These are phyloP conservation scores for Silurus glanis DNA, from an alignment of 2,113 vertebrate species.

Conservation along the genomic window DNA sequence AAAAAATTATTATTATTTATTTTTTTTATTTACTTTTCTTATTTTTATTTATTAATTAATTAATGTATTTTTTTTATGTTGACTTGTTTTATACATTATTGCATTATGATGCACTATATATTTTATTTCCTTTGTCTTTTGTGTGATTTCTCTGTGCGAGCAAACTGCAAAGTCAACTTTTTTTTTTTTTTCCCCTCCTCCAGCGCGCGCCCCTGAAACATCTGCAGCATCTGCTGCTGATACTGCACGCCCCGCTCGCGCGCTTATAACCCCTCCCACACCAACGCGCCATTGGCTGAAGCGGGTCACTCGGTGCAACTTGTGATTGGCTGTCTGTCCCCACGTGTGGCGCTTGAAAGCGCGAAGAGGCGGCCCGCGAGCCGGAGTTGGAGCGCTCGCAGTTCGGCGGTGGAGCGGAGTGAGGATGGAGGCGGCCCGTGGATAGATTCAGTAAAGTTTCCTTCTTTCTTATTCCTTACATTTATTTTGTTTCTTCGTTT, in stretches of 20 bases:
- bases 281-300: conserved; percentile 47
- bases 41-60: too few species aligned
- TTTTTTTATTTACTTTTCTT: too few species aligned
- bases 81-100: too few species aligned
- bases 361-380: conserved; percentile 20
- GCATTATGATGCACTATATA: too few species aligned
- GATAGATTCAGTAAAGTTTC: background rate
- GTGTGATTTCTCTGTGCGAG: background rate
- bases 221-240: conserved; percentile 21
- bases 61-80: too few species aligned
- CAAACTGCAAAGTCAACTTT: background rate
- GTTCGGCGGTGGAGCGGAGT: background rate
- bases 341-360: conserved; percentile 52
- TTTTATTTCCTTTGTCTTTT: too few species aligned
- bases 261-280: conserved; percentile 42
- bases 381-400: conserved; percentile 9
- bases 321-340: conserved; percentile 49
- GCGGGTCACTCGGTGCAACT: background rate
- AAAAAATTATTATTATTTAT: too few species aligned
- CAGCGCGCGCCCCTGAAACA: background rate
- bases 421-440: background rate
- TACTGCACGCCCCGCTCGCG: background rate
- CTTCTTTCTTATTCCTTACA: background rate
- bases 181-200: too few species aligned
- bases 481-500: too few species aligned